These are phyloP conservation scores for Tokudaia tokunoshimensis DNA, from an alignment of 2,797 vertebrate genomes.

Conservation along the genomic window DNA sequence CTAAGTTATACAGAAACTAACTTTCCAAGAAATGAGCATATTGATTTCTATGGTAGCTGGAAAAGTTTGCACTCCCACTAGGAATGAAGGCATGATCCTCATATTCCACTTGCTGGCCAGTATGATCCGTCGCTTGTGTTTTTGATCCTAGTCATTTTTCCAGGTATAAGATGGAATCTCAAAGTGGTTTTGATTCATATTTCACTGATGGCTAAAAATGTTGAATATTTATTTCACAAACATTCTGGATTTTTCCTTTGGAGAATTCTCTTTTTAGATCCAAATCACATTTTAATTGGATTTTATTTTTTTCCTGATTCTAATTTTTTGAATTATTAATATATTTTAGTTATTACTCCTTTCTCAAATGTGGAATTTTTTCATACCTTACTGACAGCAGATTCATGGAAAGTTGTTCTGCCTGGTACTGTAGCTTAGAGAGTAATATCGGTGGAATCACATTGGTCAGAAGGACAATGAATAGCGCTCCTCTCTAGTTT, in stretches of 20 bases:
- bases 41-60: neutral
- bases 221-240: neutral
- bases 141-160: neutral
- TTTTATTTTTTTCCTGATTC: neutral
- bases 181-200: neutral
- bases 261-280: neutral
- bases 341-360: neutral
- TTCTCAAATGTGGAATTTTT: neutral
- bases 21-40: neutral
- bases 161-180: neutral
- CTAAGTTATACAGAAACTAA: neutral
- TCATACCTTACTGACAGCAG: neutral
- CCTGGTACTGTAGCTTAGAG: neutral
- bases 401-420: neutral
- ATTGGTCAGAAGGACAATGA: neutral
- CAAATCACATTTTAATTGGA: neutral
- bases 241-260: neutral
- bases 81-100: neutral
- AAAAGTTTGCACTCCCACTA: neutral
- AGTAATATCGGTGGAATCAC: neutral
- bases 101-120: neutral
- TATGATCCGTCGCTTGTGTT: neutral
- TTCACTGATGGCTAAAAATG: neutral
- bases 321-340: neutral
- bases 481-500: neutral